Evolutionary conservation across 2,113 vertebrate species (phyloP).

Genomic region (Sander lucioperca): DNA sequence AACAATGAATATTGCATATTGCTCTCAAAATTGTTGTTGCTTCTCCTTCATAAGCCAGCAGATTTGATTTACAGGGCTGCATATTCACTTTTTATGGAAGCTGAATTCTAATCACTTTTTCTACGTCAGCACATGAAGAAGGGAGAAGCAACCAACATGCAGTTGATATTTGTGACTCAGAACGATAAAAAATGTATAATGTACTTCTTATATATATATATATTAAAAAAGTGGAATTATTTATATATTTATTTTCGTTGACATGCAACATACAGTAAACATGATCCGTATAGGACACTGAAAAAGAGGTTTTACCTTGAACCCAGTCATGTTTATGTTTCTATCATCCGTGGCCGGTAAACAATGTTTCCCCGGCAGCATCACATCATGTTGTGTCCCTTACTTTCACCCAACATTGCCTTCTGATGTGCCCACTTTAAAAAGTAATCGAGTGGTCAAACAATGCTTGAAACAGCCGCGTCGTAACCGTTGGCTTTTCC

Average conservation of each 20-base stretch:
- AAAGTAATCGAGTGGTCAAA: constrained; percentile 77
- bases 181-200: constrained; percentile 4
- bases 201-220: background rate
- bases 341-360: constrained; percentile 50
- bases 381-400: constrained; percentile 48
- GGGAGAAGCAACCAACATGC: constrained; percentile 14
- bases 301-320: constrained; percentile 8
- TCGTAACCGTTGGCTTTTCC: constrained; percentile 60
- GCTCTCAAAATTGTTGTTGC: constrained; percentile 79
- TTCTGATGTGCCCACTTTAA: constrained; percentile 74
- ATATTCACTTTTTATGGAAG: constrained; percentile 61
- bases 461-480: constrained; percentile 58
- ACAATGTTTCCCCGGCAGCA: constrained; percentile 31
- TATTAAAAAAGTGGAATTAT: background rate
- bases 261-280: constrained; percentile 11
- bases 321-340: constrained; percentile 21
- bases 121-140: constrained; percentile 19
- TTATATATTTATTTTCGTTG: constrained; percentile 28
- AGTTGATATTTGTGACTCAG: constrained; percentile 21
- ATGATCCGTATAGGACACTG: background rate
- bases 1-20: constrained; percentile 83
- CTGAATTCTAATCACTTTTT: constrained; percentile 69
- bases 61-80: constrained; percentile 78
- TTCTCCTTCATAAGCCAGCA: constrained; percentile 70
- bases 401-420: constrained; percentile 66